These are phyloP conservation scores for Macaca mulatta DNA, from an alignment of 2,113 vertebrate genomes.

Conservation along the genomic window DNA sequence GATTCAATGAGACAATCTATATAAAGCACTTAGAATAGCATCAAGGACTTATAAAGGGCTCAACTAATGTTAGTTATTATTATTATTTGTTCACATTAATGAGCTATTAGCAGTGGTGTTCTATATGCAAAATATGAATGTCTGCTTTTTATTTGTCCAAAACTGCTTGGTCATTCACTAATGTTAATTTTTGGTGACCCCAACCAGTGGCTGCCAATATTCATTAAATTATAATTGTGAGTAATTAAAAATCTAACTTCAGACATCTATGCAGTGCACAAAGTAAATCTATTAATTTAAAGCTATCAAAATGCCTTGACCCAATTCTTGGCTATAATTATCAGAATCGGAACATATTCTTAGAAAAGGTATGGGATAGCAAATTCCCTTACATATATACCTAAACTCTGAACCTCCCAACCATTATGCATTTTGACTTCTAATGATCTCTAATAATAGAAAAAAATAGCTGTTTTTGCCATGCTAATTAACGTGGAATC, in stretches of 20 bases:
- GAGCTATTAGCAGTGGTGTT: neutral
- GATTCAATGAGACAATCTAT: neutral
- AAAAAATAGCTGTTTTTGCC: neutral
- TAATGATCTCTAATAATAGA: neutral
- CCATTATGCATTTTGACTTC: neutral
- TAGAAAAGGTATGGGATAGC: neutral
- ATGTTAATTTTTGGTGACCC: neutral
- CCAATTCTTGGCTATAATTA: neutral
- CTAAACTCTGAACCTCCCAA: neutral
- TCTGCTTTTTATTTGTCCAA: slow-evolving; percentile 7
- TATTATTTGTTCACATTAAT: slow-evolving; percentile 18
- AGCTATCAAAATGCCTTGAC: neutral
- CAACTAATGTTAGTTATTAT: neutral
- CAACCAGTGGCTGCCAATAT: neutral
- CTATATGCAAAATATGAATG: neutral
- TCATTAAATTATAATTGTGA: neutral
- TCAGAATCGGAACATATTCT: neutral
- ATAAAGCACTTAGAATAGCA: neutral
- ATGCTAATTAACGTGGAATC: neutral
- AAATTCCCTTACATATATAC: neutral
- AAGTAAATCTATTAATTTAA: slow-evolving; percentile 21
- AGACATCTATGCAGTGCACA: neutral
- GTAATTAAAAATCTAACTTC: slow-evolving; percentile 22
- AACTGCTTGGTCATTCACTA: neutral
- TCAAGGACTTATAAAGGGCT: neutral